Evolutionary conservation across 2,113 vertebrate genomes (phyloP), one percentile per base, ranked within the genome.

Genomic region (Dascyllus trimaculatus): DNA sequence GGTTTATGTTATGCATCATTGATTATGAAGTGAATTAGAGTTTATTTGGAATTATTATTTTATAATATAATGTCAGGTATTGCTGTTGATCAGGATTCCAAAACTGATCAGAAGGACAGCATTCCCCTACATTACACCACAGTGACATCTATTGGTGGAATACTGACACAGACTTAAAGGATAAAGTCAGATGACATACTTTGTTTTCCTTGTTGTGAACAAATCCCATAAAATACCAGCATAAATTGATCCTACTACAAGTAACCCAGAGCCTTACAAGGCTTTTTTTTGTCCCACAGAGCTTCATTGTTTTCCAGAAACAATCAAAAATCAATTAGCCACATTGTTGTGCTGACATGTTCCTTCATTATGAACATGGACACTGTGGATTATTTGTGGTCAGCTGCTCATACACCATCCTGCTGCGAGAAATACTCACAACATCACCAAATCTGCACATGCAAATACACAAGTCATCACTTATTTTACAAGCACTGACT

Each of bases 101-200:
- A 58, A 29, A 14, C n/a, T n/a, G 10, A 49, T 6, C 0, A 45
- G 21, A 35, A 32, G 24, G 53, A 1, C 8, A 14, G 5, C 29
- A 35, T 35, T 14, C 1, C 9, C 19, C 5, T 10, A 65, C 24
- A 49, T 73, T 89, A 75, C 22, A 71, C 87, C 85, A 82, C 85
- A 89, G 80, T 60, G 92, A 78, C 91, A 88, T 84, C 90, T 88
- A 61, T 49, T 88, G 90, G 90, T 72, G 22, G 15, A 62, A 32
- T 18, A 1, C 22, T 45, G 52, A 43, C 32, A 78, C 11, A 75
- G 52, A 45, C 24, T 29, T 25, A 58, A 26, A 60, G 19, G 1
- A 61, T 0, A 40, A 48, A 15, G 17, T 17, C 10, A 8, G 17
- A 2, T 43, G 0, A 51, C 32, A 4, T 18, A 26, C 13, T 21